These are phyloP conservation scores for Cryptomyrus ogoouensis DNA, from an alignment of 2,113 vertebrate genomes.

Conservation along the genomic window DNA sequence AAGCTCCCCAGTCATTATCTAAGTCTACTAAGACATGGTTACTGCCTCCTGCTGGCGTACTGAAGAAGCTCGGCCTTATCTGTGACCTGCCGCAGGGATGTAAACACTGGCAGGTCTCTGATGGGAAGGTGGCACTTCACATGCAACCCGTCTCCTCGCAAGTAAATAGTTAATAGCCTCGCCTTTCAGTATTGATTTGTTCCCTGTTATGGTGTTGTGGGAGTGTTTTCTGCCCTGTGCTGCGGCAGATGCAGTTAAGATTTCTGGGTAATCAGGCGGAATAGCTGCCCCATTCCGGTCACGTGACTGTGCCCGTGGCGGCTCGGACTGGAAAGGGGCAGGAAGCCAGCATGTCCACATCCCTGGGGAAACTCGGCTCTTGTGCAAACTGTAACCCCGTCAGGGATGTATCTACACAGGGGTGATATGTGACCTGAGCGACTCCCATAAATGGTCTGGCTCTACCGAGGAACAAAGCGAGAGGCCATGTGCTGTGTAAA, in stretches of 20 bases:
- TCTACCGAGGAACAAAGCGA: neutral
- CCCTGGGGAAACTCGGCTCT: neutral
- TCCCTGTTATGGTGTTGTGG: neutral
- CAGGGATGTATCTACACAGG: neutral
- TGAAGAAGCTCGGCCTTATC: neutral
- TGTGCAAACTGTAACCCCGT: neutral
- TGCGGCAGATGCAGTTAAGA: neutral
- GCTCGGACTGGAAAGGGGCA: neutral
- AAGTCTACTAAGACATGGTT: neutral
- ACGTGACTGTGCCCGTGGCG: neutral
- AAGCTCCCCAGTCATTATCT: neutral
- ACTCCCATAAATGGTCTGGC: neutral
- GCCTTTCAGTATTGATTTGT: neutral
- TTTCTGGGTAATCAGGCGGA: neutral
- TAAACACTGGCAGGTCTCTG: neutral
- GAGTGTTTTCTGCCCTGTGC: neutral
- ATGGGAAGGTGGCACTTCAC: neutral
- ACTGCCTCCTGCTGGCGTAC: neutral
- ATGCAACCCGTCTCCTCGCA: neutral
- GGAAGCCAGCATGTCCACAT: neutral
- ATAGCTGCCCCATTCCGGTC: neutral
- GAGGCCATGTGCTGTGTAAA: neutral
- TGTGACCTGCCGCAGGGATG: neutral
- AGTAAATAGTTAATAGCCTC: neutral
- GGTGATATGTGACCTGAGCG: neutral